Conservation (phyloP, 1,140 invertebrate genomes). For the Ridgeia piscesae region DNA sequence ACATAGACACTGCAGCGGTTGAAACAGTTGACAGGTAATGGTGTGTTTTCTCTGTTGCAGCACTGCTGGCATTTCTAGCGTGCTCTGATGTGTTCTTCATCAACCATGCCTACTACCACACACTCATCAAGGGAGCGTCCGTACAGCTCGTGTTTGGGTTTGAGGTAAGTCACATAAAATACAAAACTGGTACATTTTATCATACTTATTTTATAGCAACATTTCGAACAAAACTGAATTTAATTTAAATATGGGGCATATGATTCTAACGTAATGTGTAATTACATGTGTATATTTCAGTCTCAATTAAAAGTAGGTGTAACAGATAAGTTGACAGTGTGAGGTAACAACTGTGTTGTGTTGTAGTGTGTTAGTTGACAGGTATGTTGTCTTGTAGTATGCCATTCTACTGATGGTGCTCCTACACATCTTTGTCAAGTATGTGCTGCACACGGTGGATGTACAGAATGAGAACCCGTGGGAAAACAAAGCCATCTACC, state of each 20-base stretch:
- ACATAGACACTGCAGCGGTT: not conserved
- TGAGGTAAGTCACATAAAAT: conserved; percentile 65
- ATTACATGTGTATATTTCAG: not conserved
- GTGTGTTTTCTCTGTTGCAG: conserved; percentile 50
- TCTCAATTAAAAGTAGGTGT: not conserved
- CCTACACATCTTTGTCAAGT: conserved; percentile 92
- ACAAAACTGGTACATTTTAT: not conserved
- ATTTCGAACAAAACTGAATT: not conserved
- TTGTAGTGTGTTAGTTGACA: no score
- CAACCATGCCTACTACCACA: conserved; percentile 90
- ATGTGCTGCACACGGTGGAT: conserved; percentile 90
- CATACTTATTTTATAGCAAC: not conserved
- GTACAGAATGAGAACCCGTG: conserved; percentile 94
- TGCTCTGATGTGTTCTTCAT: conserved; percentile 87
- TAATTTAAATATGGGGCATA: not conserved
- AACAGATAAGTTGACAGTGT: no score
- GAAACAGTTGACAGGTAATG: not conserved
- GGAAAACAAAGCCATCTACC: conserved; percentile 98
- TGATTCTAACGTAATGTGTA: not conserved
- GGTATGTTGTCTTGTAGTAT: conserved; percentile 66
- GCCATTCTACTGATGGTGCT: conserved; percentile 94
- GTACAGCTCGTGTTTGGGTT: conserved; percentile 99
- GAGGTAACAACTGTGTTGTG: no score
- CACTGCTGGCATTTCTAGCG: conserved; percentile 77
- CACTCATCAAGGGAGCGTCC: conserved; percentile 90